phyloP scores from a whole-genome alignment of 2,113 vertebrate species.

The Apodemus speciosus region DNA sequence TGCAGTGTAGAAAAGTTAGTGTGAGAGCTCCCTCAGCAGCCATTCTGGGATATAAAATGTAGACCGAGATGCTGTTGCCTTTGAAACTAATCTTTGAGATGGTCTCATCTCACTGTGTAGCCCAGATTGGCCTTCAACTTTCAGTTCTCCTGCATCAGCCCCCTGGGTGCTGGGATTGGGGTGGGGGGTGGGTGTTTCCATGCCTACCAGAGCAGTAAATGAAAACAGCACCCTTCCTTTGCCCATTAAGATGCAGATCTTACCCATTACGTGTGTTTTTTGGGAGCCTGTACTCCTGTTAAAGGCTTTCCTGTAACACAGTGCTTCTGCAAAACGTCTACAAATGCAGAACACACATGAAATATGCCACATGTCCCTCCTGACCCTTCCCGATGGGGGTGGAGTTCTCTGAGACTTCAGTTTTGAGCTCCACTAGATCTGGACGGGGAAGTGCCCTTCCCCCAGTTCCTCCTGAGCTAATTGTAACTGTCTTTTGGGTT shows the following conservation, averaged over 20 bases:
- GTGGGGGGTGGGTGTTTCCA: background rate
- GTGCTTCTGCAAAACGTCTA: background rate
- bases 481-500: background rate
- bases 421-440: conserved; percentile 13
- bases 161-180: background rate
- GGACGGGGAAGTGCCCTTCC: conserved; percentile 20
- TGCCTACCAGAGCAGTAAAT: background rate
- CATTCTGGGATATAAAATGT: background rate
- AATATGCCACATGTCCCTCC: background rate
- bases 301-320: background rate
- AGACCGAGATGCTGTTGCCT: background rate
- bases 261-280: background rate
- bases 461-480: background rate
- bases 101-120: background rate
- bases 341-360: background rate
- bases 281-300: background rate
- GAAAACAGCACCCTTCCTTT: background rate
- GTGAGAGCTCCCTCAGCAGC: background rate
- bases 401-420: background rate
- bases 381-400: conserved; percentile 34
- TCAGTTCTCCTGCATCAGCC: background rate
- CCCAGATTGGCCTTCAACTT: background rate
- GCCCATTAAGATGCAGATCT: background rate
- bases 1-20: background rate
- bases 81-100: background rate